A percentile compares a stretch with the other conserved stretches of the same genome.
phyloP scores from a whole-genome alignment of 2,888 invertebrate species.

The Pedicia rivosa region DNA sequence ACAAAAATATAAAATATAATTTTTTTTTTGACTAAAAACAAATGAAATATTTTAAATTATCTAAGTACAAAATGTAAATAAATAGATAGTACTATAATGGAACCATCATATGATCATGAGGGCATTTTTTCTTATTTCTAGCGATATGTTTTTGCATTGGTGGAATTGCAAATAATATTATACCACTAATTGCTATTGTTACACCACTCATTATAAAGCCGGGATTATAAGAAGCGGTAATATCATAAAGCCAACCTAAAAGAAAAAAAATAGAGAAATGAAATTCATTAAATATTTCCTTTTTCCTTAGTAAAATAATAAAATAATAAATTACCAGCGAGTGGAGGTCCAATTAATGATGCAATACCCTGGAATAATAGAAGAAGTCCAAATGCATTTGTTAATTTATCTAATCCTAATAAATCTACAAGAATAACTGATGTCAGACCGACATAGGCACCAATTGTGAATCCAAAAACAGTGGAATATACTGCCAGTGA shows the following conservation, averaged over 20 bases:
- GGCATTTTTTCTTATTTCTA: conserved; percentile 14
- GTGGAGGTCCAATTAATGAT: conserved; percentile 80
- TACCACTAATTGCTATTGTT: conserved; percentile 70
- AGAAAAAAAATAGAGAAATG: conserved; percentile 14
- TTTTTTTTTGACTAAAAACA: too few relatives aligned
- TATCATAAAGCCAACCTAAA: conserved; percentile 72
- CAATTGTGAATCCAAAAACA: conserved; percentile 78
- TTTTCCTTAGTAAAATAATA: background rate
- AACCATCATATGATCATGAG: background rate
- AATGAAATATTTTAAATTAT: too few relatives aligned
- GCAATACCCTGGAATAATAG: conserved; percentile 89
- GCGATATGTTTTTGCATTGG: conserved; percentile 38
- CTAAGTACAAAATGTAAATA: background rate
- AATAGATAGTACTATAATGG: conserved; percentile 9
- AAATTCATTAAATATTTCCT: conserved; percentile 3
- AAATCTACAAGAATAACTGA: conserved; percentile 91
- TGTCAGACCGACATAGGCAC: conserved; percentile 92
- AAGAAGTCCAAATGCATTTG: conserved; percentile 89
- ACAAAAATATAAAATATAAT: too few relatives aligned
- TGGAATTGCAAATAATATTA: conserved; percentile 76
- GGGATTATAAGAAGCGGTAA: conserved; percentile 58
- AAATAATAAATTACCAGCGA: conserved; percentile 52
- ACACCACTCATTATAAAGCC: conserved; percentile 80
- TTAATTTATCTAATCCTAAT: conserved; percentile 78
- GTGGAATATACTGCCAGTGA: conserved; percentile 61